Percentiles rank a stretch among this genome's conserved stretches.
These are phyloP conservation scores for Dryoscopus gambensis DNA, from an alignment of 2,113 vertebrate genomes.

Conservation along the genomic window DNA sequence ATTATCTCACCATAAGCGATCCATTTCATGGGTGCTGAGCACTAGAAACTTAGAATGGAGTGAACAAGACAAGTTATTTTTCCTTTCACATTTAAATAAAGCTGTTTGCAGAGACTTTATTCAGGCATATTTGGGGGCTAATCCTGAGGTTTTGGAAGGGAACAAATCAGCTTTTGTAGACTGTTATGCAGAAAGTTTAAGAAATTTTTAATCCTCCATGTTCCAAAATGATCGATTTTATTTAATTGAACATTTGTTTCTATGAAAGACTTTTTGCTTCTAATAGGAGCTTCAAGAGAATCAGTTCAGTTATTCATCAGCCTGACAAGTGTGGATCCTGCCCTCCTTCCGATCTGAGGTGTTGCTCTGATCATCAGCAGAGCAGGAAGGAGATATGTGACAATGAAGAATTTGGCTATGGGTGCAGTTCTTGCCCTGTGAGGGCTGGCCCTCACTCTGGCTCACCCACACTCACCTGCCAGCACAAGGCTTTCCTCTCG, in stretches of 20 bases:
- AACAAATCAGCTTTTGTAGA: neutral
- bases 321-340: neutral
- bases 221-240: neutral
- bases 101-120: neutral
- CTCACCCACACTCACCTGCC: accelerated
- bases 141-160: neutral
- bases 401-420: neutral
- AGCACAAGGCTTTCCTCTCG: accelerated
- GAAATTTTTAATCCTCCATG: neutral
- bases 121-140: neutral
- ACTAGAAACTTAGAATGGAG: constrained; percentile 10
- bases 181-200: neutral
- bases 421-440: neutral
- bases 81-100: constrained; percentile 6
- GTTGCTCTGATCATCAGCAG: neutral
- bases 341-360: neutral
- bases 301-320: neutral
- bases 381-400: neutral
- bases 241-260: neutral
- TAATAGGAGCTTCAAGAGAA: neutral
- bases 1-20: constrained; percentile 55
- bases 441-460: neutral
- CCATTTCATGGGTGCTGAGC: constrained; percentile 54
- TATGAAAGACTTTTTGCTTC: neutral
- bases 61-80: neutral